These are phyloP conservation scores for Dicyrtoma fusca DNA, from an alignment of 2,888 invertebrate genomes.

Conservation along the genomic window DNA sequence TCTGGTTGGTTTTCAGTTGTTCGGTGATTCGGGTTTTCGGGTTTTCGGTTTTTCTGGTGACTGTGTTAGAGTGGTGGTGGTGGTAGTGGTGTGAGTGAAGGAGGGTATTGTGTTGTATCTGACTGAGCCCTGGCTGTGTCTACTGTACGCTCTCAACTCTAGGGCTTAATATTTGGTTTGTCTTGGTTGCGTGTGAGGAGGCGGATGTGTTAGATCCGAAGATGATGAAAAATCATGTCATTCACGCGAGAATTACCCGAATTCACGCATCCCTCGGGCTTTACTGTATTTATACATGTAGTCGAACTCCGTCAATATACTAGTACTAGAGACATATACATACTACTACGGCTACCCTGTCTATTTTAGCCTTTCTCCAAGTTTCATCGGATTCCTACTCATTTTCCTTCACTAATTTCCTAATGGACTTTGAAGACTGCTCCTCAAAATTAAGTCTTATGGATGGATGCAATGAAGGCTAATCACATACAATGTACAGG, in stretches of 20 bases:
- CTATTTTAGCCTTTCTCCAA: background rate
- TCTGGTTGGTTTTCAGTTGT: too few relatives aligned
- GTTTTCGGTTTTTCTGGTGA: too few relatives aligned
- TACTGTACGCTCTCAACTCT: background rate
- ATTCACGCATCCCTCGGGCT: constrained; percentile 32
- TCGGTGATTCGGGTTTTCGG: too few relatives aligned
- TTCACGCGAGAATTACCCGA: constrained; percentile 40
- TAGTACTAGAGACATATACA: too few relatives aligned
- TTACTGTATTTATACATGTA: background rate
- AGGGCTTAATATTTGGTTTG: background rate
- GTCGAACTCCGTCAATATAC: too few relatives aligned
- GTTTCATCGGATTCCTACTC: constrained; percentile 9
- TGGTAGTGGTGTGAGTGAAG: too few relatives aligned
- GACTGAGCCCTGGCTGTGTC: background rate
- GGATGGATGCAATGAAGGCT: background rate
- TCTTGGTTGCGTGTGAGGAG: constrained; percentile 22
- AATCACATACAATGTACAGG: too few relatives aligned
- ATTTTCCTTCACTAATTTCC: constrained; percentile 22
- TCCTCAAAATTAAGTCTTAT: background rate
- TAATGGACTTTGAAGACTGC: constrained; percentile 25
- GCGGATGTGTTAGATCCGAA: constrained; percentile 14
- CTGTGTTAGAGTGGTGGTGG: too few relatives aligned
- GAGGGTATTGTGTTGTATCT: too few relatives aligned
- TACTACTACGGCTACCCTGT: background rate
- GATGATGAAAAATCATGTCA: constrained; percentile 42